Percentiles rank a stretch among this genome's conserved stretches.
These are phyloP conservation scores for Gobionotothen gibberifrons DNA, from an alignment of 2,797 vertebrate genomes.

Conservation along the genomic window DNA sequence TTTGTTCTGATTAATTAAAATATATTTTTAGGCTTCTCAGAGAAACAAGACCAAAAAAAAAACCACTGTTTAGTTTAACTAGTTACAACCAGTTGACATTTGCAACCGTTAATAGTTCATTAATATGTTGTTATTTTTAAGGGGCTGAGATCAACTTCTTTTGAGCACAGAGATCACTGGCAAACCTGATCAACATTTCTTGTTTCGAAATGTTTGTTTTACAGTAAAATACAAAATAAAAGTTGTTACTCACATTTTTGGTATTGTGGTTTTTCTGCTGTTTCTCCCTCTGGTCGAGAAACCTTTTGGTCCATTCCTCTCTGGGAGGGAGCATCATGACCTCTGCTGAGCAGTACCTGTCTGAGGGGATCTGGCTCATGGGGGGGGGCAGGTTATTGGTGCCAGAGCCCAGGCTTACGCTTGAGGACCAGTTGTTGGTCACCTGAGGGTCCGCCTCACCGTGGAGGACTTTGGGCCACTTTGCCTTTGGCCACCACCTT, in stretches of 20 bases:
- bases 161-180: no score
- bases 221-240: not conserved
- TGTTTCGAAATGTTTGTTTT: not conserved
- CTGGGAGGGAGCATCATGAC: conserved; percentile 83
- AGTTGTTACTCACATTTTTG: conserved; percentile 72
- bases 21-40: not conserved
- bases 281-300: conserved; percentile 86
- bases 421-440: conserved; percentile 80
- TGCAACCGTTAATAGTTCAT: not conserved
- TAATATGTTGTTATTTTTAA: not conserved
- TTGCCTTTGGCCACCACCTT: conserved; percentile 90
- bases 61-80: not conserved
- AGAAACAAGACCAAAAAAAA: not conserved
- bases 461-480: conserved; percentile 87
- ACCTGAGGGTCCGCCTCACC: conserved; percentile 87
- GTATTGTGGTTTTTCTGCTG: conserved; percentile 49
- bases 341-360: conserved; percentile 88
- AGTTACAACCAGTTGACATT: not conserved
- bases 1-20: not conserved
- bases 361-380: conserved; percentile 91
- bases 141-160: no score
- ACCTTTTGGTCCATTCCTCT: conserved; percentile 88
- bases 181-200: no score
- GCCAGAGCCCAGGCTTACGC: conserved; percentile 73
- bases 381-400: conserved; percentile 85